phyloP scores from a whole-genome alignment of 2,113 vertebrate genomes.

The Prionailurus viverrinus region DNA sequence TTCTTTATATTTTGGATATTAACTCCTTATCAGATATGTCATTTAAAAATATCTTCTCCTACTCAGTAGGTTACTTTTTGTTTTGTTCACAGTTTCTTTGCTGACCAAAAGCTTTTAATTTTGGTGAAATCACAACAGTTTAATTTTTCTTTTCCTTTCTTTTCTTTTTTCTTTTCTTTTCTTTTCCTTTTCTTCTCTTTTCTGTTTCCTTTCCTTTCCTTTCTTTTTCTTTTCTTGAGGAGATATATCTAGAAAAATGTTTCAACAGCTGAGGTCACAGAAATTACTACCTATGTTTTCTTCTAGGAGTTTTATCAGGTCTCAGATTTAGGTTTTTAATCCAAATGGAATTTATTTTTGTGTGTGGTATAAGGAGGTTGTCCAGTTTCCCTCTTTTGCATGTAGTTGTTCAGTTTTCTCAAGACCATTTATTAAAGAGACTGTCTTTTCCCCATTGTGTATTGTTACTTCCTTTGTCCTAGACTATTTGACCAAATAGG shows the following conservation, averaged over 20 bases:
- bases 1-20: background rate
- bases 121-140: background rate
- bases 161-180: too few relatives aligned
- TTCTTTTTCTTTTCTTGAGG: background rate
- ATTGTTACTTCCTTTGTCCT: background rate
- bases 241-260: background rate
- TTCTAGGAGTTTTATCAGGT: background rate
- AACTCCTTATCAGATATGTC: background rate
- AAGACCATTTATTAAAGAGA: background rate
- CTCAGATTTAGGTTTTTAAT: background rate
- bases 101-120: background rate
- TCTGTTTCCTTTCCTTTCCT: too few relatives aligned
- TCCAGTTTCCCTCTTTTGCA: background rate
- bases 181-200: too few relatives aligned
- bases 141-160: background rate
- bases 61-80: background rate
- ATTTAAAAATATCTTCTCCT: background rate
- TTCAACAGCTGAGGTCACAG: background rate
- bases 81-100: background rate
- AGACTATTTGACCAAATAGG: background rate
- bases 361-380: background rate
- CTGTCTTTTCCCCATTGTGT: background rate
- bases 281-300: background rate
- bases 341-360: background rate
- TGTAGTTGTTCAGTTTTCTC: background rate